Evolutionary conservation across 2,113 vertebrate species (phyloP).

Genomic region (Oreocharis arfaki): DNA sequence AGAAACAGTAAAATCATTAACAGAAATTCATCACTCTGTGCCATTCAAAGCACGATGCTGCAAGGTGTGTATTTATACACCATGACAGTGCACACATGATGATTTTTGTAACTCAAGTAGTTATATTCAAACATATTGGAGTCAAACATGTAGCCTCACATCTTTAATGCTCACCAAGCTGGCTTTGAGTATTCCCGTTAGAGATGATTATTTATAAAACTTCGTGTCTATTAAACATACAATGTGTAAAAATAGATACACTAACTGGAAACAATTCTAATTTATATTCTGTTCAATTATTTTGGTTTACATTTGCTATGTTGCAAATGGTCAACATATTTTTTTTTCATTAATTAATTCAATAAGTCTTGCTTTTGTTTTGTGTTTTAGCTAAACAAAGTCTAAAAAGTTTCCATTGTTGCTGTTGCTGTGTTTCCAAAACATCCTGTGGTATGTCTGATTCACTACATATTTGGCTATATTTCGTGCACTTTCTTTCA

Average conservation of each 20-base stretch:
- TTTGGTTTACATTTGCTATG: slow-evolving; percentile 37
- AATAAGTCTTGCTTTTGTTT: slow-evolving; percentile 67
- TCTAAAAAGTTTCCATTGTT: slow-evolving; percentile 65
- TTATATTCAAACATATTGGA: neutral
- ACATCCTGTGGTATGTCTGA: slow-evolving; percentile 35
- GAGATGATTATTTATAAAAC: slow-evolving; percentile 41
- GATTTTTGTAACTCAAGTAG: slow-evolving; percentile 52
- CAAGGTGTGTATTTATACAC: neutral
- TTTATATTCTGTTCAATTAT: slow-evolving; percentile 50
- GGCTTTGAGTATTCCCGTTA: slow-evolving; percentile 32
- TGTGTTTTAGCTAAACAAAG: slow-evolving; percentile 63
- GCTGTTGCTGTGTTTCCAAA: slow-evolving; percentile 65
- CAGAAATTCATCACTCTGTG: neutral
- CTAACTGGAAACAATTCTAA: slow-evolving; percentile 50
- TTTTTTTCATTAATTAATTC: slow-evolving; percentile 73
- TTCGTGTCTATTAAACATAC: slow-evolving; percentile 2
- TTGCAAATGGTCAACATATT: slow-evolving; percentile 58
- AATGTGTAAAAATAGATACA: slow-evolving; percentile 54
- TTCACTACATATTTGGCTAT: slow-evolving; percentile 19
- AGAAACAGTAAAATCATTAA: neutral
- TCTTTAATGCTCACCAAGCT: neutral
- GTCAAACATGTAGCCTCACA: neutral
- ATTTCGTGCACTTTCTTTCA: neutral
- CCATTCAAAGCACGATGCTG: neutral
- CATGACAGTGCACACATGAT: neutral